Evolutionary conservation across 1,140 invertebrate species (phyloP), one percentile per base, ranked within the genome.

Genomic region (Neodiprion lecontei): DNA sequence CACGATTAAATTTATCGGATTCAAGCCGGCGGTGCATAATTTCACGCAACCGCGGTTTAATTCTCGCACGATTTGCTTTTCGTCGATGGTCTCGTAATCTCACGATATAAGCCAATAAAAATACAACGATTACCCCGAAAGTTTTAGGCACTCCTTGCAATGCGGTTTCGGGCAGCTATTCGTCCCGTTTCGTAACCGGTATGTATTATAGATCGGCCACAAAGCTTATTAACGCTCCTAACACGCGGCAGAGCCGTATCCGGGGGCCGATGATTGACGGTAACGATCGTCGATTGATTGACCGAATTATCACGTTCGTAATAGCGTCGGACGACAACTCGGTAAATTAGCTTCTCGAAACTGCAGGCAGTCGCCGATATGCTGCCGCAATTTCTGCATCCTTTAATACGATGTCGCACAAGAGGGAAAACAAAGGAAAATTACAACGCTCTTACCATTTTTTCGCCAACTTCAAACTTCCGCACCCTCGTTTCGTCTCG

Each of bases 261-360:
- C 53, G 53, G 53, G 50, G 11, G 53, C n/a, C 9, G n/a, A 9
- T 61, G 53, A 61, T 61, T 61, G 53, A 61, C 53, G 53, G 53
- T 61, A 61, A 61, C 53, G 28, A 40, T 61, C 53, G 9, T 61
- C 53, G 53, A 61, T 61, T 61, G 53, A 61, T 61, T 61, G 53
- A 61, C 53, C 53, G n/a, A 61, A 61, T 61, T 61, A 61, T 61
- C 53, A 61, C 5, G 11, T 61, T 61, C 53, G 53, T 5, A 61
- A 61, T 61, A 61, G 53, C 28, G 53, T 17, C 11, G 53, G 53
- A 61, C 53, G 53, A 61, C 53, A 61, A 61, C 53, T 8, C 53
- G 53, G 53, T 61, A 17, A 61, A 61, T 61, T 61, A 61, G 53
- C 53, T 61, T 61, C 53, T 61, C 28, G 28, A 40, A 40, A 40